Conservation (phyloP, 2,797 vertebrate species). For the Cynopterus sphinx region DNA sequence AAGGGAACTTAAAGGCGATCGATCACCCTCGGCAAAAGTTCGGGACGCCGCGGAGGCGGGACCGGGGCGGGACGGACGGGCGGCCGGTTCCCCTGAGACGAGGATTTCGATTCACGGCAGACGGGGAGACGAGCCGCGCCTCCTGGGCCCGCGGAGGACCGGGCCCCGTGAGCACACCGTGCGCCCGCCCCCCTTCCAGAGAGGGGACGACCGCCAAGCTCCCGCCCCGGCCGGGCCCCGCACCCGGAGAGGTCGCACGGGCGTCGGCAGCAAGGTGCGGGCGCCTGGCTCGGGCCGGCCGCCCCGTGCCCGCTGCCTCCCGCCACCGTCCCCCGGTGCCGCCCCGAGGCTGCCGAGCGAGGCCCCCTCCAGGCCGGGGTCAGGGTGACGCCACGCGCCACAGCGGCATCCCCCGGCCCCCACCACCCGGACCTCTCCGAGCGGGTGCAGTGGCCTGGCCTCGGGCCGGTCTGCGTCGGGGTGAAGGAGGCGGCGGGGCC, state of each 20-base stretch:
- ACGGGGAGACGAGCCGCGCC: background rate
- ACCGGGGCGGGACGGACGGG: conserved; percentile 80
- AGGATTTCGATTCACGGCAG: conserved; percentile 78
- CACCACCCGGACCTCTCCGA: background rate
- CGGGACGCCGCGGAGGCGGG: conserved; percentile 95
- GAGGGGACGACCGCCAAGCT: too few relatives aligned
- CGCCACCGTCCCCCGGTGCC: too few relatives aligned
- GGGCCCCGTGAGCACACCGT: too few relatives aligned
- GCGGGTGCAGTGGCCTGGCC: background rate
- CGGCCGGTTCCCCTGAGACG: conserved; percentile 75
- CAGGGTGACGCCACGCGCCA: background rate
- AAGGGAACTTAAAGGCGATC: conserved; percentile 99
- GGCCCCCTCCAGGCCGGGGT: too few relatives aligned
- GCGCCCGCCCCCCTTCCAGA: too few relatives aligned
- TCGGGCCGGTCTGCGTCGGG: background rate
- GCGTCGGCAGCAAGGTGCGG: too few relatives aligned
- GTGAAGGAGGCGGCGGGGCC: background rate
- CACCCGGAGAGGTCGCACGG: too few relatives aligned
- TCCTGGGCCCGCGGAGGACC: too few relatives aligned
- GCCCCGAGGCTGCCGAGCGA: too few relatives aligned
- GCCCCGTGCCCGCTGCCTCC: too few relatives aligned
- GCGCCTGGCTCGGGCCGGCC: too few relatives aligned
- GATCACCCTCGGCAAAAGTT: conserved; percentile 98
- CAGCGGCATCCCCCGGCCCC: background rate
- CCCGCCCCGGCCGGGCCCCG: too few relatives aligned